These are phyloP conservation scores for Scophthalmus maximus DNA, from an alignment of 2,113 vertebrate species.

Conservation along the genomic window DNA sequence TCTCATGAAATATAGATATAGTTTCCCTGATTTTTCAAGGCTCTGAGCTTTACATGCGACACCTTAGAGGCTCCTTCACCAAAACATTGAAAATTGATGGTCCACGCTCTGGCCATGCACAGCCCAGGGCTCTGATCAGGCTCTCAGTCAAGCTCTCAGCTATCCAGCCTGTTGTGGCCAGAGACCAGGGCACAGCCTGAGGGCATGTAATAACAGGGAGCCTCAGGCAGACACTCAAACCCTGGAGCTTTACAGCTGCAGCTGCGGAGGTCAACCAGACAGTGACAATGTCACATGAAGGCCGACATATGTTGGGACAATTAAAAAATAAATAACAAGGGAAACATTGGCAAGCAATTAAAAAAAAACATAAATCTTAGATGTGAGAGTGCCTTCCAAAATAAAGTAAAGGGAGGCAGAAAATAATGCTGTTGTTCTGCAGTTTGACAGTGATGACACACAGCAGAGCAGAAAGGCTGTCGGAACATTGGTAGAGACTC, in stretches of 20 bases:
- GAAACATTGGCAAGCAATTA: background rate
- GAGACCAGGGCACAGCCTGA: slow-evolving; percentile 9
- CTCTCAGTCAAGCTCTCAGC: too few species aligned
- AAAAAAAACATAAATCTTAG: too few species aligned
- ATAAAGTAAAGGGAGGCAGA: background rate
- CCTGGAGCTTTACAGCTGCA: slow-evolving; percentile 30
- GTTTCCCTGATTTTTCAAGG: too few species aligned
- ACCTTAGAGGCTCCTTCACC: background rate
- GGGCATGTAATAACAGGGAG: slow-evolving; percentile 41
- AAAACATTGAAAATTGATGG: background rate
- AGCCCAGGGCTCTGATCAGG: background rate
- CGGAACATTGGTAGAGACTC: slow-evolving; percentile 40
- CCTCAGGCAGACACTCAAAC: slow-evolving; percentile 17
- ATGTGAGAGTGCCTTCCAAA: too few species aligned
- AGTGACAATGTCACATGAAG: background rate
- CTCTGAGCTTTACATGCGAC: too few species aligned
- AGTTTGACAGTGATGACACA: slow-evolving; percentile 18
- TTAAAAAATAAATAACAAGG: slow-evolving; percentile 8
- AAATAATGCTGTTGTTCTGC: slow-evolving; percentile 15
- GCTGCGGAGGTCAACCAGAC: slow-evolving; percentile 19
- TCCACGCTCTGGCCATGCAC: background rate
- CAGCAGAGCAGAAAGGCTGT: slow-evolving; percentile 31
- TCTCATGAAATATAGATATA: too few species aligned
- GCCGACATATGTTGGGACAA: background rate
- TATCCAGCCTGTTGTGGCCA: too few species aligned